Base-by-base conservation (phyloP, 2,113 vertebrate genomes). In the Anser cygnoides region DNA sequence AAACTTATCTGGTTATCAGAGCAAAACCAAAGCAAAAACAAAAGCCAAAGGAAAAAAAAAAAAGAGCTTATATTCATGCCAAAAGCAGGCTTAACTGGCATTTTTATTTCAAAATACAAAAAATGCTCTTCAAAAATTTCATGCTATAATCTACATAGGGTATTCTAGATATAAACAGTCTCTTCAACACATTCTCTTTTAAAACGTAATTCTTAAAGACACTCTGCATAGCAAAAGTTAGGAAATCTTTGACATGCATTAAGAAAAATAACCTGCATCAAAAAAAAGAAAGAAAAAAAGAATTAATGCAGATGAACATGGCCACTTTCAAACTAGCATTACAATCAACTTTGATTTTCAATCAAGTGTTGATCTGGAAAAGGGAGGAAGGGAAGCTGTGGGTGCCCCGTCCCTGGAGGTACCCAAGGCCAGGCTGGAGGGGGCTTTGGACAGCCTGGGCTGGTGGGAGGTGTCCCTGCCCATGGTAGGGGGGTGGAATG, bases 321-420 rank as follows among this genome's bases (percentile, higher is more conserved):
- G 81, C 46, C 75, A 81, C 90, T 96, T 88, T 89, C 94, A 85
- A 85, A 91, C 85, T n/a, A 87, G 93, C 73, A 46, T 62, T 2
- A 89, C 78, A 91, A 94, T 95, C 95, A 97, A 94, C 90, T 96
- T 50, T 96, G 90, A 94, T 96, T 93, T 95, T 84, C 75, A 88
- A 90, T 97, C 95, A 92, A 95, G 89, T 50, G 90, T 92, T 97
- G 92, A 96, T 96, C 62, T 73, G 74, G 50, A 77, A 68, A 44
- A 82, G 55, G 73, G 67, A 81, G 58, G 54, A 86, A 67, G 83
- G 70, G 87, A 76, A 92, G 58, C 23, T 52, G 23, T 4, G 13
- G 50, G 7, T 25, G 22, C 50, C 50, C 23, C 13, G 8, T 25
- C 50, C 50, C 50, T 25, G 50, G 50, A 52, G 23, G 23, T 26